phyloP scores from a whole-genome alignment of 1,140 invertebrate genomes.

The Drosophila erecta region DNA sequence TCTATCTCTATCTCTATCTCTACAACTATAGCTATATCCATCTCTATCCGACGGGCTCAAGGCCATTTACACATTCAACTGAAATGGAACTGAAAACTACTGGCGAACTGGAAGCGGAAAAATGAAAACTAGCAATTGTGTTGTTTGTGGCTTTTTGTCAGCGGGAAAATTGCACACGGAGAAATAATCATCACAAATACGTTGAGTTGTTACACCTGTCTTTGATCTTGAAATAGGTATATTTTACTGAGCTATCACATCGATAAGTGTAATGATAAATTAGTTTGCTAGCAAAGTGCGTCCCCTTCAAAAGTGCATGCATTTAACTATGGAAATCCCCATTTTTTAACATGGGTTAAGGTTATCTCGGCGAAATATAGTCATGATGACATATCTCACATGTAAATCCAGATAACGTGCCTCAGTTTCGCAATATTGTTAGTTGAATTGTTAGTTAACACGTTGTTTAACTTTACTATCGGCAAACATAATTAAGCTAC shows the following conservation, averaged over 20 bases:
- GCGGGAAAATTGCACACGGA: slow-evolving; percentile 17
- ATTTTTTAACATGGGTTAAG: not conserved
- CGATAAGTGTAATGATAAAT: slow-evolving; percentile 27
- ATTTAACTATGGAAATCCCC: not conserved
- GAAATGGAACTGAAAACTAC: slow-evolving; percentile 17
- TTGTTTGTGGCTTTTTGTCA: slow-evolving; percentile 11
- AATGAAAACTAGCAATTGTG: slow-evolving; percentile 32
- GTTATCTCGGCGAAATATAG: not conserved
- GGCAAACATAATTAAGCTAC: slow-evolving; percentile 2
- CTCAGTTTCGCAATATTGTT: not conserved
- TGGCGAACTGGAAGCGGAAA: slow-evolving; percentile 19
- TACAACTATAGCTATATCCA: not conserved
- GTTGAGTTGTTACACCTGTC: slow-evolving; percentile 11
- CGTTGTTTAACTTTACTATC: not conserved
- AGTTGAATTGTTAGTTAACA: not conserved
- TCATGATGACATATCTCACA: not conserved
- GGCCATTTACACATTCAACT: slow-evolving; percentile 42
- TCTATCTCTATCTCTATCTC: slow-evolving; percentile 9
- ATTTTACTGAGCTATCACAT: not conserved
- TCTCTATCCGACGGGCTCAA: slow-evolving; percentile 30
- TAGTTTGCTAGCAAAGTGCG: slow-evolving; percentile 4
- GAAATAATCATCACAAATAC: not conserved
- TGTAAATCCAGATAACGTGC: not conserved
- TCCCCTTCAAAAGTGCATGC: not conserved
- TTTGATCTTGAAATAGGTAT: too few relatives aligned